These are phyloP conservation scores for Sparidentex hasta DNA, from an alignment of 2,797 vertebrate species.

Conservation along the genomic window DNA sequence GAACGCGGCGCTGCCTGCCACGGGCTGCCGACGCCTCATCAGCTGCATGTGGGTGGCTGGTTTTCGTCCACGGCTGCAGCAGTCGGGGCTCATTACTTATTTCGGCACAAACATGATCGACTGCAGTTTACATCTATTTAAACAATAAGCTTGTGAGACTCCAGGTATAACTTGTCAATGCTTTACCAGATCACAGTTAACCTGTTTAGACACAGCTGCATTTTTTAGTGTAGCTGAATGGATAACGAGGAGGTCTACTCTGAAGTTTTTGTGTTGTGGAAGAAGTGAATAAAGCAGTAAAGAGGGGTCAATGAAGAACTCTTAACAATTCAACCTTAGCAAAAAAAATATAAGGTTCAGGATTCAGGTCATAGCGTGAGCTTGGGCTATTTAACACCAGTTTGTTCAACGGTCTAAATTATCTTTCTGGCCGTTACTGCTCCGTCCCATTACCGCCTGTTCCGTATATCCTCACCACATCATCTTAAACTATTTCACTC, in stretches of 20 bases:
- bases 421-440: not conserved
- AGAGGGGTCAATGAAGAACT: not conserved
- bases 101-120: not conserved
- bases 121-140: conserved; percentile 5
- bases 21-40: not conserved
- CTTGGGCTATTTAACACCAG: no score
- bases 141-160: not conserved
- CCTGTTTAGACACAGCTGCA: not conserved
- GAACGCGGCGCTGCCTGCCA: not conserved
- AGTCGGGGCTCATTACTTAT: not conserved
- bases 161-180: not conserved
- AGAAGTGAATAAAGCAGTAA: not conserved
- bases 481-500: no score
- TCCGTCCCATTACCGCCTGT: no score
- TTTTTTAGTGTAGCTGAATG: no score
- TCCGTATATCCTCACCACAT: no score
- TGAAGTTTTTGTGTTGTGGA: no score
- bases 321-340: no score
- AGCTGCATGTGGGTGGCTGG: not conserved
- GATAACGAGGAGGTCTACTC: no score
- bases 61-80: not conserved
- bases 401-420: no score
- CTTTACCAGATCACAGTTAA: not conserved
- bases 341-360: no score
- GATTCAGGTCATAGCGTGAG: no score